These are phyloP conservation scores for Tringa solitaria DNA, from an alignment of 2,113 vertebrate species.

Conservation along the genomic window DNA sequence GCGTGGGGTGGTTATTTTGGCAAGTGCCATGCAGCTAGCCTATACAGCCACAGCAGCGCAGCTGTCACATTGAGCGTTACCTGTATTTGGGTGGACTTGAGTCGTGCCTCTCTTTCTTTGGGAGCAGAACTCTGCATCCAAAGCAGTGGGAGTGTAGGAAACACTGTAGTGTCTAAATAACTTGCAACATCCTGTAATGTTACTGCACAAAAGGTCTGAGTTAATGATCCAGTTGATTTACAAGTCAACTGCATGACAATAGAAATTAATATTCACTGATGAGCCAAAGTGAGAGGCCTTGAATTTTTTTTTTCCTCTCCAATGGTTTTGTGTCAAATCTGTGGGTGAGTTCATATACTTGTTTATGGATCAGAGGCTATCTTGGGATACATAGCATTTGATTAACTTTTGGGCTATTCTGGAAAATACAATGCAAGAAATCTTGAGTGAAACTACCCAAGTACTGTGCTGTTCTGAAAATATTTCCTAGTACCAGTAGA, in stretches of 20 bases:
- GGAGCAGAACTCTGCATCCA: not conserved
- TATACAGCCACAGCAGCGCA: too few species aligned
- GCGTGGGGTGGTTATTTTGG: not conserved
- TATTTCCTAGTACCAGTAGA: not conserved
- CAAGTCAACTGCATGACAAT: conserved; percentile 34
- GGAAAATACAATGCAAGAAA: not conserved
- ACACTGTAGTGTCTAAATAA: not conserved
- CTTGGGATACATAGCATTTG: not conserved
- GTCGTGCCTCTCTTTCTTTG: not conserved
- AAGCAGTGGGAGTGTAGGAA: not conserved
- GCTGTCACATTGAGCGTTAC: not conserved
- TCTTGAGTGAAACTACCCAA: not conserved
- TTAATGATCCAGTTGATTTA: conserved; percentile 59
- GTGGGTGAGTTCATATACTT: not conserved
- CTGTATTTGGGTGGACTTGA: not conserved
- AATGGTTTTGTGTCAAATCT: not conserved
- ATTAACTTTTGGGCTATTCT: not conserved
- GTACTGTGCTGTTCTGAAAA: not conserved
- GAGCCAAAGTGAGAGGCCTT: not conserved
- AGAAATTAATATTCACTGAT: conserved; percentile 58
- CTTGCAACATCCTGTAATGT: not conserved
- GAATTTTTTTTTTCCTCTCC: not conserved
- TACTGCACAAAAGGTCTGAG: conserved; percentile 36
- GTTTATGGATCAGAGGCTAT: not conserved
- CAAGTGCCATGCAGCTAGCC: not conserved